These are phyloP conservation scores for Noctua janthe DNA, from an alignment of 2,888 invertebrate genomes.

Conservation along the genomic window DNA sequence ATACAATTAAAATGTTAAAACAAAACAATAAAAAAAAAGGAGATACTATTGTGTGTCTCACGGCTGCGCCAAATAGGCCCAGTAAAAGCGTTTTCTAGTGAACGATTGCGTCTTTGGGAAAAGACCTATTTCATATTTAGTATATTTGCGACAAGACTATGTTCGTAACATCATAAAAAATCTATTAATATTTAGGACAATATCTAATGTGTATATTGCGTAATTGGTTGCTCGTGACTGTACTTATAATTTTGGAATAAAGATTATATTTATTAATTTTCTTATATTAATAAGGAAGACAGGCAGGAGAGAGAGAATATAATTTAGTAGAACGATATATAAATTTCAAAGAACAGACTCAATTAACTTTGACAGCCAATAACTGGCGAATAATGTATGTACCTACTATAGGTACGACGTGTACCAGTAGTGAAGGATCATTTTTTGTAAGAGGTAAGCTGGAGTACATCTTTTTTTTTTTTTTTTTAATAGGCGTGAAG, in stretches of 20 bases:
- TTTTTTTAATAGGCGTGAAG: no score
- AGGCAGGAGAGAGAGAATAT: not conserved
- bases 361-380: not conserved
- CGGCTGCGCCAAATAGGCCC: no score
- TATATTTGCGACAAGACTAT: no score
- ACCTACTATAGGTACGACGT: not conserved
- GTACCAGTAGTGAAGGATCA: no score
- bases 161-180: not conserved
- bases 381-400: not conserved
- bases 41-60: no score
- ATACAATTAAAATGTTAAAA: no score
- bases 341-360: not conserved
- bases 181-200: not conserved
- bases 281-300: not conserved
- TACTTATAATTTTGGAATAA: not conserved
- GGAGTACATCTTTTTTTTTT: no score
- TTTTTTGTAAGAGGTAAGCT: no score
- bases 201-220: not conserved
- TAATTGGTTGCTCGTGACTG: not conserved
- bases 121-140: not conserved
- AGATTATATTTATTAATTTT: not conserved
- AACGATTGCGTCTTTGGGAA: not conserved
- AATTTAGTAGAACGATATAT: not conserved
- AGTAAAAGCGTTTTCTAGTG: not conserved
- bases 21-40: no score